Evolutionary conservation across 2,888 invertebrate genomes (phyloP).

Genomic region (Asteroscopus sphinx): DNA sequence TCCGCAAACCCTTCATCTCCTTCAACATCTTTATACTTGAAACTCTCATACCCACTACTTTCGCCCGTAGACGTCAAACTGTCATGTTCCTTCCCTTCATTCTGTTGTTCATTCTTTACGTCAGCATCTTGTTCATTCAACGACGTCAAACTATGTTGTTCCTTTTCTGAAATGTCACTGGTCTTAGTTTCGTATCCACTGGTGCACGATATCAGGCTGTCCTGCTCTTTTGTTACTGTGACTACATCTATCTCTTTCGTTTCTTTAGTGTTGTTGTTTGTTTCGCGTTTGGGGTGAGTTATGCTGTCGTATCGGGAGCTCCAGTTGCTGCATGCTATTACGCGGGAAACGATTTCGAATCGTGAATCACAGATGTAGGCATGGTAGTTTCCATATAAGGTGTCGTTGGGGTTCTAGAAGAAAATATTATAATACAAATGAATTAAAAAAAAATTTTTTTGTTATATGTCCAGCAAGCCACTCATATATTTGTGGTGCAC

Average conservation of each 20-base stretch:
- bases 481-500: too few relatives aligned
- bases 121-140: slow-evolving; percentile 51
- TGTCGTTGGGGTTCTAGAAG: slow-evolving; percentile 90
- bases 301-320: slow-evolving; percentile 93
- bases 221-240: slow-evolving; percentile 74
- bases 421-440: too few relatives aligned
- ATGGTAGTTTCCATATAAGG: slow-evolving; percentile 94
- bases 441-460: background rate
- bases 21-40: slow-evolving; percentile 91
- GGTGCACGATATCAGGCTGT: slow-evolving; percentile 84
- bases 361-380: slow-evolving; percentile 96
- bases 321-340: slow-evolving; percentile 94
- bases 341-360: slow-evolving; percentile 93
- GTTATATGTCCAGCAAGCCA: too few relatives aligned
- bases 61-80: slow-evolving; percentile 90
- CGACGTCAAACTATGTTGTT: slow-evolving; percentile 56
- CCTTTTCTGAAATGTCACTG: slow-evolving; percentile 71
- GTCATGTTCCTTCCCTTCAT: slow-evolving; percentile 82
- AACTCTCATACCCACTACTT: slow-evolving; percentile 92
- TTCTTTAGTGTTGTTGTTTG: slow-evolving; percentile 79
- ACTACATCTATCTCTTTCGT: slow-evolving; percentile 74
- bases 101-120: slow-evolving; percentile 63
- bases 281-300: slow-evolving; percentile 80
- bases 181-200: slow-evolving; percentile 82
- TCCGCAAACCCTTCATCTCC: slow-evolving; percentile 83